Conservation (phyloP, 2,113 vertebrate species). For the Antechinus stuartii region DNA sequence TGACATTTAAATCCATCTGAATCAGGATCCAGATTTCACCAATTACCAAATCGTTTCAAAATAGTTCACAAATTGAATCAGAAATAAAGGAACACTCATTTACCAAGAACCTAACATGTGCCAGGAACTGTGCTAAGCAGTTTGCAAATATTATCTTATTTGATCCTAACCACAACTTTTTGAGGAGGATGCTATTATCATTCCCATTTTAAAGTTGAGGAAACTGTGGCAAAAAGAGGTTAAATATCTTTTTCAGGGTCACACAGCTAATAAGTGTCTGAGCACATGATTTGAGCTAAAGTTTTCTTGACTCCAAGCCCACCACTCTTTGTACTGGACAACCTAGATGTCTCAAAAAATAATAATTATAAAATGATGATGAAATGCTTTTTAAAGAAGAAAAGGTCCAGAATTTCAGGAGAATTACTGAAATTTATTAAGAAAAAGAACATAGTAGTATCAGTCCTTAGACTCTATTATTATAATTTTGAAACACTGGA, state of each 20-base stretch:
- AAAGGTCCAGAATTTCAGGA: background rate
- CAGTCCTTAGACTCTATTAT: background rate
- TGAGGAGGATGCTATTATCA: background rate
- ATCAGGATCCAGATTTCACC: no score
- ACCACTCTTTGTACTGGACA: background rate
- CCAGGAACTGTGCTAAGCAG: background rate
- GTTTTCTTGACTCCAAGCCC: background rate
- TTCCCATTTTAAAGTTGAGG: background rate
- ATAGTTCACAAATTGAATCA: background rate
- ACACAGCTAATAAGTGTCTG: background rate
- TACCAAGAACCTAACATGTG: background rate
- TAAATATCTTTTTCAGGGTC: background rate
- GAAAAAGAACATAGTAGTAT: background rate
- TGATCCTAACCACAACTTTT: background rate
- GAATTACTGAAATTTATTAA: background rate
- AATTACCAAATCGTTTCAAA: no score
- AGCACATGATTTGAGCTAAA: background rate
- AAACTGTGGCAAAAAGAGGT: background rate
- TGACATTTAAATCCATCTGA: no score
- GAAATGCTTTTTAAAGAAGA: background rate
- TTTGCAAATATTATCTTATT: background rate
- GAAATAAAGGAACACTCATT: background rate
- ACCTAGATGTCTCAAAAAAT: background rate
- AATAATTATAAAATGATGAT: background rate
- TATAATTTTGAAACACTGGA: background rate